Conservation (phyloP, 2,888 invertebrate genomes). For the Drosophila testacea region DNA sequence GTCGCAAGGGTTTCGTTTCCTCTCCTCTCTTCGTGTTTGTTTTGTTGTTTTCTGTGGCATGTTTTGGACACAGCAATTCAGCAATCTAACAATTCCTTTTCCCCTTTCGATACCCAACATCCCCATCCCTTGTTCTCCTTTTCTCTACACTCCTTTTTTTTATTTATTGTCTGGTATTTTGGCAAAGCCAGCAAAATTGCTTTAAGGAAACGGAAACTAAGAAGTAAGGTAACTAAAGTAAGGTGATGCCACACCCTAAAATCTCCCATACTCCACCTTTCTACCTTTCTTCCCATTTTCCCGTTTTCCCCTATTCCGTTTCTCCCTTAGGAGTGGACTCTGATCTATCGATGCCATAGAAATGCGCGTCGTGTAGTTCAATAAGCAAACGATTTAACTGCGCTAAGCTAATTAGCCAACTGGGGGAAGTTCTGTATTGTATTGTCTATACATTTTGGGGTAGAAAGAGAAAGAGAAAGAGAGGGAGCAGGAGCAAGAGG, state of each 20-base stretch:
- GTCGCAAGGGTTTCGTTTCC: neutral
- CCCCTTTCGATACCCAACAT: neutral
- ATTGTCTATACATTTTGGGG: neutral
- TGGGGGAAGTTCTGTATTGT: constrained; percentile 39
- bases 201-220: constrained; percentile 1
- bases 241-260: neutral
- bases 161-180: constrained; percentile 75
- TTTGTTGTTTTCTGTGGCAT: constrained; percentile 15
- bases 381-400: constrained; percentile 65
- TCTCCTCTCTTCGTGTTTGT: neutral
- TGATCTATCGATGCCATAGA: constrained; percentile 67
- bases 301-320: no score
- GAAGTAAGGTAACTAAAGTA: constrained; percentile 21
- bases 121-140: neutral
- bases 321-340: constrained; percentile 2
- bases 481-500: neutral
- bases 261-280: neutral
- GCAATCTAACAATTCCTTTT: constrained; percentile 5
- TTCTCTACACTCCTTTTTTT: constrained; percentile 15
- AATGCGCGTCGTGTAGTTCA: constrained; percentile 60
- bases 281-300: neutral
- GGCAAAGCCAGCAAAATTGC: constrained; percentile 27
- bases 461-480: neutral
- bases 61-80: constrained; percentile 19
- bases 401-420: constrained; percentile 77